Evolutionary conservation across 2,113 vertebrate genomes (phyloP).

Genomic region (Myodes glareolus): DNA sequence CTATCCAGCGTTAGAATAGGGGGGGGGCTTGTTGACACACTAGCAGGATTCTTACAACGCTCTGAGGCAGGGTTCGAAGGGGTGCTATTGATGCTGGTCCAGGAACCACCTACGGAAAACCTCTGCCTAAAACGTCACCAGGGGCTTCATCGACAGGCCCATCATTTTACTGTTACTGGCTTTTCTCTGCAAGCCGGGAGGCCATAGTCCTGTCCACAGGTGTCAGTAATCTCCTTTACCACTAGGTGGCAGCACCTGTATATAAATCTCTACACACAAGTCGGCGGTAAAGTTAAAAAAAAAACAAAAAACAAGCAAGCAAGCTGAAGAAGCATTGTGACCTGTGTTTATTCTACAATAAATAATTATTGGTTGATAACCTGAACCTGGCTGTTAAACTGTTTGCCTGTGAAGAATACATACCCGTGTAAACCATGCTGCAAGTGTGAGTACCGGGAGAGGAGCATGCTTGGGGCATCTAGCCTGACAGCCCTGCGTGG

Average conservation of each 20-base stretch:
- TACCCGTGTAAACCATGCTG: neutral
- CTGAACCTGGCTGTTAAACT: neutral
- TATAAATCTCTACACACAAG: neutral
- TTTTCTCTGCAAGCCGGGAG: neutral
- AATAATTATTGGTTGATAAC: neutral
- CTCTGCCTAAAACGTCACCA: neutral
- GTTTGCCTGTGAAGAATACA: neutral
- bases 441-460: neutral
- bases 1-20: neutral
- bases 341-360: neutral
- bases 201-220: neutral
- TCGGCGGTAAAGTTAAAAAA: neutral
- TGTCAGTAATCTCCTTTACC: neutral
- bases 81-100: neutral
- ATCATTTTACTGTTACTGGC: rapidly evolving
- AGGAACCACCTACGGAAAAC: neutral
- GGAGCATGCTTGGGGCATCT: neutral
- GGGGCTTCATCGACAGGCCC: neutral
- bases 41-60: neutral
- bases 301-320: neutral
- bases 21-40: neutral
- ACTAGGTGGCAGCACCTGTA: constrained; percentile 47
- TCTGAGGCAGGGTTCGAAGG: neutral
- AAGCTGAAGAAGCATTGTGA: neutral
- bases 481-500: neutral